Evolutionary conservation across 2,888 invertebrate genomes (phyloP), one percentile per base, ranked within the genome.

Genomic region (Hirtodrosophila histrioides): DNA sequence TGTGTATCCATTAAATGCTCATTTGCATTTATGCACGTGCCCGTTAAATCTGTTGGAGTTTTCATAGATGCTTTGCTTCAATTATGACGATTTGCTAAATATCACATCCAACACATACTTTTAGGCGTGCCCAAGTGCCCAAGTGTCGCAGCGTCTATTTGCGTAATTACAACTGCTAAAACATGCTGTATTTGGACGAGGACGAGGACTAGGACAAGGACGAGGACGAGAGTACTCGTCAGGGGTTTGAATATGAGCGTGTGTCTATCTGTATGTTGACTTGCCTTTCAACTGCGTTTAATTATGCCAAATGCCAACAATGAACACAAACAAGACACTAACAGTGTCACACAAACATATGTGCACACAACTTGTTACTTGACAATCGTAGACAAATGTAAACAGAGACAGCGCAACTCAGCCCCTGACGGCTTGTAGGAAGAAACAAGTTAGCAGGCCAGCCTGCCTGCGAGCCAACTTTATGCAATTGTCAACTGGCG

Each of bases 271-370:
- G 9, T 66, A 39, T 77, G 68, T 67, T 78, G 78, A 77, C 81
- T 61, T 56, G 78, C 64, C 79, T 86, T 78, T 82, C 51, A 62
- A 65, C 69, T 83, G 67, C 69, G 74, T 69, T 83, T 83, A 83
- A 83, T 83, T 83, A 83, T 83, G 86, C 86, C 77, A 66, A 88
- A 69, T 86, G 75, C 63, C 54, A 88, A 88, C 82, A 88, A 75
- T 72, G 86, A 66, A 35, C 51, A 58, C 64, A 69, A 58, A 67
- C 63, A 80, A 48, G 39, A 53, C 62, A 63, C 43, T 33, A 12
- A 69, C 75, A 57, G 68, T 61, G 74, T 6, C 51, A 54, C 41
- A 41, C 44, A 65, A 48, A 55, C 60, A 70, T 51, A 63, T 70
- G 60, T 48, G 51, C 40, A 36, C 49, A 61, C 50, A 57, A 67